Base-by-base conservation (phyloP, 2,797 vertebrate species). In the Lepidocolaptes lacrymiger region DNA sequence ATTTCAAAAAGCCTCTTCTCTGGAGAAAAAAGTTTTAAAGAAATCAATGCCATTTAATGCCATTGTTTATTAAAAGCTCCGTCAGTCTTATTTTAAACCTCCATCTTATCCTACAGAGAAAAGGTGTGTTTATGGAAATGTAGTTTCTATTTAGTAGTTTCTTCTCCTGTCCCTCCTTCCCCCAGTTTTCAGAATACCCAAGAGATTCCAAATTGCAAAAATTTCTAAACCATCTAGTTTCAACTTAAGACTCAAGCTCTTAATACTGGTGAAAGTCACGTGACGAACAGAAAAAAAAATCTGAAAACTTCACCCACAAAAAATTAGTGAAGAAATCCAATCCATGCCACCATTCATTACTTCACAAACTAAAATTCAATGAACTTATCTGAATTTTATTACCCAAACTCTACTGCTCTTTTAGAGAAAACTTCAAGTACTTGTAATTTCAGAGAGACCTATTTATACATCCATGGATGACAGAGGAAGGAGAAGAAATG, bases 131-230 rank as follows among this genome's bases (percentile, higher is more conserved):
- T 69, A 66, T 2, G 62, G 12, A 91, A 79, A 17, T 6, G 3
- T 15, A 62, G 13, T 9, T n/a, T n/a, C 19, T 74, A n/a, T 23
- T 83, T 19, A 49, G 15, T 49, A 7, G 8, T 61, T 85, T 89
- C 22, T 78, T 55, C 2, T 7, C 5, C 9, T 11, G 3, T 6
- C 7, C 14, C 8, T 46, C 6, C 13, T 8, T 8, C 4, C 1
- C 0, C 0, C 16, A 16, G 5, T 44, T 88, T n/a, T 37, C 37
- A 64, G 34, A 88, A 23, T 9, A 83, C 8, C 20, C 13, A 15
- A 83, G 9, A 37, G 1, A 83, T 52, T 52, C 27, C 15, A 68
- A 75, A 14, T 71, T 17, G 75, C 4, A 82, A 12, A 76, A 85
- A 54, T 32, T 41, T 23, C 13, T 61, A 68, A 71, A 43, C 21